Evolutionary conservation across 1,140 invertebrate genomes (phyloP).

Genomic region (Leucophenga varia): DNA sequence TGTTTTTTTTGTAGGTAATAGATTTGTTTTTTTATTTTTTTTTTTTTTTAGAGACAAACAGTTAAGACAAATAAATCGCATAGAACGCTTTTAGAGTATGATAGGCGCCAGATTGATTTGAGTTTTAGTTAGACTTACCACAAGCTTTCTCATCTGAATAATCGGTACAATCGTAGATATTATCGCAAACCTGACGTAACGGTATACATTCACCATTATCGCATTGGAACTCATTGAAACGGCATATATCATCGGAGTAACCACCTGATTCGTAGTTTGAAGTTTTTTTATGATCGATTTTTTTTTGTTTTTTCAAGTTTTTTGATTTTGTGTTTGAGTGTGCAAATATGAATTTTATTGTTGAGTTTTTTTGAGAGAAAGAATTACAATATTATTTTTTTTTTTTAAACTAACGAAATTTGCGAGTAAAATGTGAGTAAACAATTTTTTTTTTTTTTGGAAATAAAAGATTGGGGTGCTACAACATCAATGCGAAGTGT

Average conservation of each 20-base stretch:
- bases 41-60: background rate
- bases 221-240: slow-evolving; percentile 67
- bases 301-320: too few species aligned
- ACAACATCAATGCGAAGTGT: too few species aligned
- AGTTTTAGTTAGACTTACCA: slow-evolving; percentile 66
- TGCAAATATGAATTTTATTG: too few species aligned
- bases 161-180: slow-evolving; percentile 69
- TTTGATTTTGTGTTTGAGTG: slow-evolving; percentile 1
- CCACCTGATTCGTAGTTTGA: slow-evolving; percentile 24
- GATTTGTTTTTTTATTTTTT: background rate
- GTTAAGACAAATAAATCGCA: slow-evolving; percentile 11
- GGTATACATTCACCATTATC: slow-evolving; percentile 67
- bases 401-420: too few species aligned
- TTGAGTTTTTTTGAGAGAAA: too few species aligned
- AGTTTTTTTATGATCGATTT: too few species aligned
- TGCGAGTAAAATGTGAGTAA: too few species aligned
- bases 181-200: slow-evolving; percentile 66
- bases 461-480: too few species aligned
- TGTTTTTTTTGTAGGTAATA: too few species aligned
- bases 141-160: slow-evolving; percentile 72
- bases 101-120: too few species aligned
- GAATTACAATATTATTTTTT: too few species aligned
- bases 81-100: background rate
- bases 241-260: slow-evolving; percentile 28
- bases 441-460: too few species aligned